Base-by-base conservation (phyloP, 2,888 invertebrate genomes). In the Volucella inflata region DNA sequence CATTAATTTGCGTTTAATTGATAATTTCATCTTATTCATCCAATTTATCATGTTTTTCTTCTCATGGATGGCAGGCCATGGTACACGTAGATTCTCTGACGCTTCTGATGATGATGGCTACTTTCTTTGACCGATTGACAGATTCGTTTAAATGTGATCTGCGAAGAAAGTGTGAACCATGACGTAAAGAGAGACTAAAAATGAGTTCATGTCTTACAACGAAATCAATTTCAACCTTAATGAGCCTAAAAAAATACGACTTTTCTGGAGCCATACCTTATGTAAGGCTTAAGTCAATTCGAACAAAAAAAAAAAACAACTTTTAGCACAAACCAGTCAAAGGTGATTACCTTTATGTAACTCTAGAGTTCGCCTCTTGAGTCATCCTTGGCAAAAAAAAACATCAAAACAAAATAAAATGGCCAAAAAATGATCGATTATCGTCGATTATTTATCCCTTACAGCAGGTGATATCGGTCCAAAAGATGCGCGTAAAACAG, bases 41-140 rank as follows among this genome's bases (percentile, higher is more conserved):
- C 30, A 30, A 30, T 30, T 30, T 6, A 30, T 30, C 30, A 30
- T 30, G 30, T 30, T 30, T 6, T 6, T 30, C 30, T 6, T 30
- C 30, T 21, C 2, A 4, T 4, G 30, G 6, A 30, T 30, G 30
- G 30, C 30, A 30, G 30, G 16, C 59, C 40, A 38, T 12, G 8
- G 51, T 42, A 50, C 16, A 6, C 1, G 38, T 55, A 53, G 11
- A 40, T 40, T 71, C 44, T 17, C 46, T 12, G n/a, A 14, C 40
- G 38, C 48, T 42, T 42, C 14, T 21, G 40, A 3, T 17, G 57
- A 70, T 40, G 71, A 50, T 40, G 72, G 30, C 4, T 30, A 64
- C 74, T 74, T 74, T 74, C 74, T 74, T 64, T 55, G 74, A 74
- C 74, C 74, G 64, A 74, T 74, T 55, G 46, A 74, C 21, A 30